These are phyloP conservation scores for Choristoneura fumiferana DNA, from an alignment of 1,140 invertebrate species.

Conservation along the genomic window DNA sequence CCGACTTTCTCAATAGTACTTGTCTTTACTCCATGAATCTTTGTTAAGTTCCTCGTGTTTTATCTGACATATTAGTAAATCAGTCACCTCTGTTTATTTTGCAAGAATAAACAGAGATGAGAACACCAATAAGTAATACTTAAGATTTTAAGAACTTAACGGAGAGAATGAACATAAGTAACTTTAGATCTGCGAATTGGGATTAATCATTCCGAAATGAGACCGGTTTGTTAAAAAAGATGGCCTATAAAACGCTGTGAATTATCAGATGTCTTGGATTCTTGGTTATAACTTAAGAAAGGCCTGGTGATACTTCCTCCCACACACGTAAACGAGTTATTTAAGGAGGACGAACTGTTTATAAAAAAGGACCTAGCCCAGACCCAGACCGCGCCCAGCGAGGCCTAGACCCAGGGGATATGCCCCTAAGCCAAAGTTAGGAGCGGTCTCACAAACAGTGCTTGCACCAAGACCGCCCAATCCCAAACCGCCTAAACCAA, in stretches of 20 bases:
- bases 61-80: no score
- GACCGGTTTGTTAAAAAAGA: background rate
- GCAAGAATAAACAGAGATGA: no score
- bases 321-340: background rate
- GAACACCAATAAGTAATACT: no score
- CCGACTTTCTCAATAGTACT: no score
- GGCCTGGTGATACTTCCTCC: background rate
- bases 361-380: slow-evolving; percentile 36
- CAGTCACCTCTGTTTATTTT: no score
- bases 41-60: no score
- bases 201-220: background rate
- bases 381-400: background rate
- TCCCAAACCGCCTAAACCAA: no score
- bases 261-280: background rate
- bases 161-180: no score
- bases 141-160: no score
- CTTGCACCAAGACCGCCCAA: no score
- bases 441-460: slow-evolving; percentile 14
- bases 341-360: slow-evolving; percentile 22
- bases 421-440: slow-evolving; percentile 3
- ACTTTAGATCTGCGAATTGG: no score
- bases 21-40: no score
- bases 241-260: background rate
- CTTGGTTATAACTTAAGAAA: background rate
- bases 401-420: background rate